phyloP scores from a whole-genome alignment of 2,888 invertebrate species.

The Phania funesta region DNA sequence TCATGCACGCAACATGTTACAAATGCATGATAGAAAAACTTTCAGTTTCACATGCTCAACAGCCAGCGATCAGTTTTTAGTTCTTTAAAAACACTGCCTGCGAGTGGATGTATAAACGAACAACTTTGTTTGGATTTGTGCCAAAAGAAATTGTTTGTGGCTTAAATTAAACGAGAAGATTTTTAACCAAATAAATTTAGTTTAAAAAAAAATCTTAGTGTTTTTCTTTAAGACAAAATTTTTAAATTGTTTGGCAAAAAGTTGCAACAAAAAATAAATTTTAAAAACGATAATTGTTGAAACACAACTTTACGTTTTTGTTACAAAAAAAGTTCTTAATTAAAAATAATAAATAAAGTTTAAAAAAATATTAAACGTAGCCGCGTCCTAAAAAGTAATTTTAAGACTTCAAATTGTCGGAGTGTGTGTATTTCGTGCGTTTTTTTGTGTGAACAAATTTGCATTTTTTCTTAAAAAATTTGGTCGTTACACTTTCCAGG shows the following conservation, averaged over 20 bases:
- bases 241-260: slow-evolving; percentile 52
- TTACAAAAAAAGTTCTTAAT: slow-evolving; percentile 10
- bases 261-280: slow-evolving; percentile 7
- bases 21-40: slow-evolving; percentile 60
- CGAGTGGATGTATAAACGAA: slow-evolving; percentile 42
- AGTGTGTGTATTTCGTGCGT: slow-evolving; percentile 13
- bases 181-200: slow-evolving; percentile 30
- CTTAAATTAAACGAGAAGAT: slow-evolving; percentile 58
- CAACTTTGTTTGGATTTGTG: slow-evolving; percentile 3
- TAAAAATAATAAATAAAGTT: not conserved
- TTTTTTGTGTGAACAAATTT: slow-evolving; percentile 14
- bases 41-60: slow-evolving; percentile 61
- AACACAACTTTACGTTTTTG: slow-evolving; percentile 1
- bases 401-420: slow-evolving; percentile 22
- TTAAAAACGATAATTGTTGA: slow-evolving; percentile 1
- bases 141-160: slow-evolving; percentile 56
- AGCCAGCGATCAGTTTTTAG: slow-evolving; percentile 46
- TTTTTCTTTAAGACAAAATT: slow-evolving; percentile 15
- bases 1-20: slow-evolving; percentile 52
- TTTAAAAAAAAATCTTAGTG: slow-evolving; percentile 54
- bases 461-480: slow-evolving; percentile 37
- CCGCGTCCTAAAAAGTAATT: slow-evolving; percentile 14
- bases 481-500: slow-evolving; percentile 54
- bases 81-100: slow-evolving; percentile 62
- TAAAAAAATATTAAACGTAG: slow-evolving; percentile 27